Evolutionary conservation across 92 coral and sea anemone species (phyloP).

Genomic region (Palythoa caribaeorum): DNA sequence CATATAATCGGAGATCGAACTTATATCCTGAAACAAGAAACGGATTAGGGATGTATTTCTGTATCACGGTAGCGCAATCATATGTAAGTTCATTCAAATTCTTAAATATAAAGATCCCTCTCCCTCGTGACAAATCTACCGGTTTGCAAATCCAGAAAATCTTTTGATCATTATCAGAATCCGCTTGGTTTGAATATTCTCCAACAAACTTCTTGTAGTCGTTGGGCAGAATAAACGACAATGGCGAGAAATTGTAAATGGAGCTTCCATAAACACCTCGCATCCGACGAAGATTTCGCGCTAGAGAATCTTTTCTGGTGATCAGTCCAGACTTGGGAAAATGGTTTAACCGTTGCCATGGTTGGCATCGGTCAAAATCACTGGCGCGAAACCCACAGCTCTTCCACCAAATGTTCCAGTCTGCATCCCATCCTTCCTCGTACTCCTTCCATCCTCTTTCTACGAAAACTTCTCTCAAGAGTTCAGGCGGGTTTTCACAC

Average conservation of each 20-base stretch:
- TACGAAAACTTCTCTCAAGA: constrained; percentile 77
- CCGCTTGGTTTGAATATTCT: constrained; percentile 77
- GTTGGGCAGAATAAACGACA: constrained; percentile 80
- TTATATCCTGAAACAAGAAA: constrained; percentile 85
- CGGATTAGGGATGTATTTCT: constrained; percentile 80
- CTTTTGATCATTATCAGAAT: constrained; percentile 15
- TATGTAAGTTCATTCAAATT: constrained; percentile 81
- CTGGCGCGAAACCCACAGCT: constrained; percentile 80
- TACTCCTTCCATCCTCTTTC: constrained; percentile 89
- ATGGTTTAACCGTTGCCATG: constrained; percentile 95
- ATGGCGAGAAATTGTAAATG: constrained; percentile 75
- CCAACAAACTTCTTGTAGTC: constrained; percentile 86
- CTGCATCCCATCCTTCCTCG: constrained; percentile 63
- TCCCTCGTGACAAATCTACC: constrained; percentile 81
- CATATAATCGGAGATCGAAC: constrained; percentile 83
- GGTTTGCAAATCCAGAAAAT: constrained; percentile 90
- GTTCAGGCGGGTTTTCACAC: constrained; percentile 83
- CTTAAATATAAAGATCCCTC: constrained; percentile 83
- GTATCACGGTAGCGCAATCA: constrained; percentile 89
- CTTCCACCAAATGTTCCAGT: constrained; percentile 94
- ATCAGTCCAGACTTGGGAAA: constrained; percentile 83
- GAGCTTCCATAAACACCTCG: constrained; percentile 79
- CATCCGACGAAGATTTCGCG: constrained; percentile 87
- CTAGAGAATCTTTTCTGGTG: constrained; percentile 85
- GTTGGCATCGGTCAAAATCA: constrained; percentile 83